phyloP scores from a whole-genome alignment of 2,888 invertebrate genomes.

The Orgyia antiqua region DNA sequence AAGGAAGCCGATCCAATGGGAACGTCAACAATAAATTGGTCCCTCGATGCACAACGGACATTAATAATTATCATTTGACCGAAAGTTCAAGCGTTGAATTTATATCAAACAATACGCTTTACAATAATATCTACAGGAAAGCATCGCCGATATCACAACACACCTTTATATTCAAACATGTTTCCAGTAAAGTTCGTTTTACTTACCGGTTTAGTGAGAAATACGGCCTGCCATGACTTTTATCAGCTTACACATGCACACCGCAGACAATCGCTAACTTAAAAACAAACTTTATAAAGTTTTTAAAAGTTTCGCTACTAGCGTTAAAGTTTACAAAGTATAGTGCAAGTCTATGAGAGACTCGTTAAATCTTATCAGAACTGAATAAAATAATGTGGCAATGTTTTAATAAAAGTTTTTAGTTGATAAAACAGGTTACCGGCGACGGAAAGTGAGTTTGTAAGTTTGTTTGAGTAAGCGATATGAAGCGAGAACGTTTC shows the following conservation, averaged over 20 bases:
- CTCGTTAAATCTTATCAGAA: constrained; percentile 31
- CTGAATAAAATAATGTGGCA: constrained; percentile 35
- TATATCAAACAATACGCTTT: constrained; percentile 12
- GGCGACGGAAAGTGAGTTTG: constrained; percentile 56
- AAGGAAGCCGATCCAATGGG: constrained; percentile 13
- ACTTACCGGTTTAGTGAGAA: constrained; percentile 72
- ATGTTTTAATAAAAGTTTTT: constrained; percentile 40
- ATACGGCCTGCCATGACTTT: constrained; percentile 59
- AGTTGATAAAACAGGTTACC: constrained; percentile 53
- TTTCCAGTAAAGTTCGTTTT: constrained; percentile 58
- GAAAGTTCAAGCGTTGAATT: no score
- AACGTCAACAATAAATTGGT: constrained; percentile 17
- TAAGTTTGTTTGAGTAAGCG: constrained; percentile 51
- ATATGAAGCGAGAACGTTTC: constrained; percentile 35
- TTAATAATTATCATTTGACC: no score
- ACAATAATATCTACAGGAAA: no score
- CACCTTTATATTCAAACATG: constrained; percentile 31
- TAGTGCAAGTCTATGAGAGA: constrained; percentile 22
- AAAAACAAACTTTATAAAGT: constrained; percentile 61
- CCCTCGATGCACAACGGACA: constrained; percentile 8
- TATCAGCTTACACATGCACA: constrained; percentile 50
- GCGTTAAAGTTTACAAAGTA: constrained; percentile 31
- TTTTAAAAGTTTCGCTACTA: constrained; percentile 43
- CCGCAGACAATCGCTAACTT: constrained; percentile 37
- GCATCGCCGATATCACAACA: constrained; percentile 9